Evolutionary conservation across 2,113 vertebrate species (phyloP).

Genomic region (Triplophysa dalaica): DNA sequence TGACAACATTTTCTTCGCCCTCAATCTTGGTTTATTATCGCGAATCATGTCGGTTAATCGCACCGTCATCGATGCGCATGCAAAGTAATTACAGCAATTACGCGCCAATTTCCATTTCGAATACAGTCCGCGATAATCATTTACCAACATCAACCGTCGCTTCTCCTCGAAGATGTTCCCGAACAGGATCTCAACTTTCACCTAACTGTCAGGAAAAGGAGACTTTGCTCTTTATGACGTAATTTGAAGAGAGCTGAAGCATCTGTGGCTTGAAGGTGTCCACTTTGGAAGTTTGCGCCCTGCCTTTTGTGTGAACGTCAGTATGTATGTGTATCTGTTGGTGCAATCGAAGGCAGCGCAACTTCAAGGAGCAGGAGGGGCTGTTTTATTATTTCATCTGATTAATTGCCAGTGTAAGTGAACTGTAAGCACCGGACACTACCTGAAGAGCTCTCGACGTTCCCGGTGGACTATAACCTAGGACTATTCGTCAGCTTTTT

Average conservation of each 20-base stretch:
- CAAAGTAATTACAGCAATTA: slow-evolving; percentile 38
- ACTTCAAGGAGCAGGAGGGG: slow-evolving; percentile 58
- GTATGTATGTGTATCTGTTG: slow-evolving; percentile 49
- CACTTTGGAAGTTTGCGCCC: slow-evolving; percentile 54
- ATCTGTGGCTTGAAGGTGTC: slow-evolving; percentile 47
- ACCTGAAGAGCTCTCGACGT: slow-evolving; percentile 55
- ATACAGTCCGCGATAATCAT: slow-evolving; percentile 2
- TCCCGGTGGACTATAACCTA: slow-evolving; percentile 62
- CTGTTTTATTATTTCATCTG: slow-evolving; percentile 49
- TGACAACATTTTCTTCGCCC: slow-evolving; percentile 31
- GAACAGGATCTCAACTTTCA: slow-evolving; percentile 10
- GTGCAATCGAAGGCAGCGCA: slow-evolving; percentile 54
- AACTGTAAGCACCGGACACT: slow-evolving; percentile 53
- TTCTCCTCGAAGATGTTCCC: slow-evolving; percentile 6
- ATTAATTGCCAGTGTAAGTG: slow-evolving; percentile 46
- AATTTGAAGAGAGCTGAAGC: slow-evolving; percentile 49
- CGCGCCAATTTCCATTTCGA: slow-evolving; percentile 24
- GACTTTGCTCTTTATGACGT: slow-evolving; percentile 48
- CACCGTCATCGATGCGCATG: neutral
- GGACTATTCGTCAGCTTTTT: slow-evolving; percentile 51
- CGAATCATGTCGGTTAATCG: slow-evolving; percentile 10
- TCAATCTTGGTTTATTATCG: slow-evolving; percentile 12
- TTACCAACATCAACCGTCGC: neutral
- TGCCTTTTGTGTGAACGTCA: slow-evolving; percentile 52
- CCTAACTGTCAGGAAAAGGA: slow-evolving; percentile 10